Base-by-base conservation (phyloP, 2,113 vertebrate species). In the Oryzias melastigma region DNA sequence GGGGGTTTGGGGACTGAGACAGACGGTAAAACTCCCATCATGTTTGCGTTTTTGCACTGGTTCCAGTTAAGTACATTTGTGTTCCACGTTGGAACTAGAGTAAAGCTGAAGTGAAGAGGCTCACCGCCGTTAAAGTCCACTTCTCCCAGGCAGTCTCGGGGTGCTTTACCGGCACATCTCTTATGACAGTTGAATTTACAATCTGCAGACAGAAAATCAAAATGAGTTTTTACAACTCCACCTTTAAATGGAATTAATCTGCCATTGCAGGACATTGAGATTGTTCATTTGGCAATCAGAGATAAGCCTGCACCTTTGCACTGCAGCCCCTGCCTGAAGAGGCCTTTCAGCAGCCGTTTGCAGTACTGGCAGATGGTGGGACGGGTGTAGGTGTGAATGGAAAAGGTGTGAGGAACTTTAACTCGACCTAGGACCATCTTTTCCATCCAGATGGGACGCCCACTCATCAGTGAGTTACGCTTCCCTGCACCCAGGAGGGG, bases 131-230 rank as follows among this genome's bases (percentile, higher is more conserved):
- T 96, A 62, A 97, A 95, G 81, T 92, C 80, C 17, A 96, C 95
- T 78, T 98, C 95, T 44, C 96, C 96, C 46, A 96, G 94, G 71
- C 96, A 98, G 78, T 98, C 95, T 81, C 90, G 93, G 7, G 95
- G 95, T 60, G 95, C 93, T 92, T 95, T 97, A 62, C 94, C 92
- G 4, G 95, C 94, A 81, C 96, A 98, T 80, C 95, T 94, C 78
- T 98, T 98, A 87, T 98, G 96, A 77, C 96, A 98, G 73, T 97
- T 97, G 84, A 98, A 98, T 77, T 94, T 96, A 88, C 96, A 98
- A 82, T 98, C 96, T 98, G 71, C 71, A 88, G 56, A 12, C 4
- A 18, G 40, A 45, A 24, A 3, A 47, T 12, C 17, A 47, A 47
- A 4, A 47, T 19, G 18, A 18, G 8, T 1, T 14, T 22, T 22